These are phyloP conservation scores for Orestias chungarensis DNA, from an alignment of 2,797 vertebrate genomes.

Conservation along the genomic window DNA sequence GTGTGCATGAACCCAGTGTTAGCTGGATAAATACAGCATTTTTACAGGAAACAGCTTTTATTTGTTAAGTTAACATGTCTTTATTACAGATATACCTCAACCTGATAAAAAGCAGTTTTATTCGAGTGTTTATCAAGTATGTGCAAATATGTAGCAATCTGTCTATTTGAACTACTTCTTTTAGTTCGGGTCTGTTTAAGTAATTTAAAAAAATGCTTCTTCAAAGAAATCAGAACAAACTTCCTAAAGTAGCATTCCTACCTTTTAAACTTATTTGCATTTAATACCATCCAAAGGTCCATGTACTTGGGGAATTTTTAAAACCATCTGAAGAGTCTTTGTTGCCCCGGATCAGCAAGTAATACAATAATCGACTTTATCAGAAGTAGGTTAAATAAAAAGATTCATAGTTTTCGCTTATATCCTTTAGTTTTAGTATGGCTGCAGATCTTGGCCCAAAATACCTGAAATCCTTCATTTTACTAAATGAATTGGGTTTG, in stretches of 20 bases:
- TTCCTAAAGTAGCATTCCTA: background rate
- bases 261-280: background rate
- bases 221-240: background rate
- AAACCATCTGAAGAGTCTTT: constrained; percentile 5
- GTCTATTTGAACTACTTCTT: background rate
- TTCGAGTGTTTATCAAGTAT: background rate
- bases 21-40: constrained; percentile 14
- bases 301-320: too few species aligned
- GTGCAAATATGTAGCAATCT: background rate
- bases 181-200: background rate
- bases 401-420: constrained; percentile 8
- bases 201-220: background rate
- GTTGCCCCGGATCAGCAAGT: constrained; percentile 17
- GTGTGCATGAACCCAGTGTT: constrained; percentile 21
- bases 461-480: constrained; percentile 70
- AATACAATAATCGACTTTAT: constrained; percentile 59
- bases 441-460: constrained; percentile 51
- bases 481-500: background rate
- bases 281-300: background rate
- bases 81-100: constrained; percentile 10
- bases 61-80: background rate
- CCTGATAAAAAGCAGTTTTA: constrained; percentile 5
- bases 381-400: constrained; percentile 22
- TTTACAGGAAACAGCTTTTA: background rate
- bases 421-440: constrained; percentile 29